These are phyloP conservation scores for Strix occidentalis DNA, from an alignment of 2,797 vertebrate genomes.

Conservation along the genomic window DNA sequence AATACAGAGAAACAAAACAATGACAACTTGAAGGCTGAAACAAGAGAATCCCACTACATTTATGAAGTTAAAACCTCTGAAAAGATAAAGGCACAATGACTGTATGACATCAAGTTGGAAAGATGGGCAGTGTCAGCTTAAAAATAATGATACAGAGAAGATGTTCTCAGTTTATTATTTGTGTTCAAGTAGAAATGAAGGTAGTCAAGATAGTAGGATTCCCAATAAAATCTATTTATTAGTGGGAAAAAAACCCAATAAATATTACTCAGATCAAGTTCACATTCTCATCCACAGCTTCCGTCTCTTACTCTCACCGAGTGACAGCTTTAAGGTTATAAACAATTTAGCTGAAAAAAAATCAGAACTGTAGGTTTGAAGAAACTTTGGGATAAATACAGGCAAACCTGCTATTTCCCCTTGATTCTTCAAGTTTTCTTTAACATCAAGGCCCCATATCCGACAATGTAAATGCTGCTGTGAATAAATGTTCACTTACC, in stretches of 20 bases:
- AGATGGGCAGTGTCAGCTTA: background rate
- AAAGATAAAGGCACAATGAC: background rate
- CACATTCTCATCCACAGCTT: background rate
- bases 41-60: background rate
- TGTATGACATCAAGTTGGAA: background rate
- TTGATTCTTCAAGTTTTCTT: background rate
- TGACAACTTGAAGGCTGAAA: background rate
- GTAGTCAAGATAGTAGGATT: background rate
- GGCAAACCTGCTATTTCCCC: background rate
- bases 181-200: background rate
- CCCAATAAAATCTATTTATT: background rate
- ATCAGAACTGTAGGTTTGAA: background rate
- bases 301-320: background rate
- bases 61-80: background rate
- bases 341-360: background rate
- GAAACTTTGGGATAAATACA: background rate
- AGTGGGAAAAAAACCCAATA: background rate
- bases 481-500: background rate
- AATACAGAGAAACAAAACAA: background rate
- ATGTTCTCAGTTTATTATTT: background rate
- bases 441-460: background rate
- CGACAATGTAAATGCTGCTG: background rate
- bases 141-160: background rate
- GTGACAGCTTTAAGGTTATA: background rate
- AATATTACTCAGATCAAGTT: background rate